Conservation (phyloP, 2,113 vertebrate species). For the western clawed frog (Xenopus tropicalis) region UCB_Xtro_10.0 CM004444.2:127027501-127028000, state of each 20-base stretch:
- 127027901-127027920: conserved; percentile 75
- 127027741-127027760: conserved; percentile 79
- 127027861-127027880: conserved; percentile 83
- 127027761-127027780: conserved; percentile 97
- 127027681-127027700: conserved; percentile 75
- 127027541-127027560: not conserved
- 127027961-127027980: conserved; percentile 86
- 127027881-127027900: conserved; percentile 19
- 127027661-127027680: conserved; percentile 55
- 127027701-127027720: conserved; percentile 79
- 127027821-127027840: conserved; percentile 96
- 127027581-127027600: conserved; percentile 57
- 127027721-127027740: conserved; percentile 86
- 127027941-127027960: conserved; percentile 84
- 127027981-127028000: conserved; percentile 88
- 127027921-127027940: conserved; percentile 83
- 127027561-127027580: conserved; percentile 15
- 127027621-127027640: conserved; percentile 63
- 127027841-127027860: conserved; percentile 89
- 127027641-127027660: conserved; percentile 62
- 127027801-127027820: conserved; percentile 99
- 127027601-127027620: conserved; percentile 54
- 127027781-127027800: conserved; percentile 99
- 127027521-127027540: not conserved
- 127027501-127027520: not conserved